Evolutionary conservation across 1,140 invertebrate species (phyloP), one percentile per base, ranked within the genome.

Genomic region (Chelonus insularis): DNA sequence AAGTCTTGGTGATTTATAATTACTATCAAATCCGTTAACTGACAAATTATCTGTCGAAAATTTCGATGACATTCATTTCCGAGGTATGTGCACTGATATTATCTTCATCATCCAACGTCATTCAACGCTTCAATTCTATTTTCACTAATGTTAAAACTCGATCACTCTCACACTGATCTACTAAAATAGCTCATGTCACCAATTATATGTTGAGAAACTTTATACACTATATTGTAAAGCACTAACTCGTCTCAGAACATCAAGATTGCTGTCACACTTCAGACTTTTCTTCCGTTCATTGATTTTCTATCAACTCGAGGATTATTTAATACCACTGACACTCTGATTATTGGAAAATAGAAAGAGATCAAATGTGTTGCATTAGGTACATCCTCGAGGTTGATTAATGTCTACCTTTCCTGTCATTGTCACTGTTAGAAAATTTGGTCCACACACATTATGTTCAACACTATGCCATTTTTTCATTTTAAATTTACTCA

Each of bases 321-420:
- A 50, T 50, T 50, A 34, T 45, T 45, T 12, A 32, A 58, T 48
- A 50, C 8, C 57, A 59, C 57, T 51, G 57, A 59, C 57, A 59
- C 34, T 9, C 34, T n/a, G 36, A 59, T 59, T 59, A 54, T 54
- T 20, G 23, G 6, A 32, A 32, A 51, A 51, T 25, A 51, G 25
- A 34, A 34, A 20, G 48, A 34, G 29, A 51, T 51, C 48, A 60
- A 60, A 60, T 60, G 14, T 29, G n/a, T 39, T 52, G 43, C 58
- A 60, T 60, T 51, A 59, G 48, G n/a, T 8, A 59, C 21, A 34
- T 60, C 48, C 48, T 50, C 9, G 36, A 16, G 23, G 58, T 60
- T 48, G 51, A 48, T 60, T 45, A 60, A 52, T 60, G 58, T 60
- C 58, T 21, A 45, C 11, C 37, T 18, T 23, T 18, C 43, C 20